These are phyloP conservation scores for Pollenia labialis DNA, from an alignment of 2,888 invertebrate genomes.

Conservation along the genomic window DNA sequence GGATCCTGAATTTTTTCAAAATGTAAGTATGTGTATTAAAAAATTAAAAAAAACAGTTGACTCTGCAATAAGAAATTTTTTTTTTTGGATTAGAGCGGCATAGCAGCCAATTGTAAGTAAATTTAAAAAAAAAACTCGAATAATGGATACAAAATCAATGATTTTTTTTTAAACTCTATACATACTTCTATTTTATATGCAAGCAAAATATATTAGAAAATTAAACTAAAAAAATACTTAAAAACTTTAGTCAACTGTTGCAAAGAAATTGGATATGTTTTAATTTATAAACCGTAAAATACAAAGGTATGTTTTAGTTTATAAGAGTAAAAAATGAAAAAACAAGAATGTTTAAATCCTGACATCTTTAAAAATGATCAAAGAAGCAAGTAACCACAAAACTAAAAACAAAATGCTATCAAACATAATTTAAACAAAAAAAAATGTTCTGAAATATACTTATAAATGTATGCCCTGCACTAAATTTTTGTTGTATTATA, in stretches of 20 bases:
- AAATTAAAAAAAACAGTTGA: slow-evolving; percentile 68
- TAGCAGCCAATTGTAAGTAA: slow-evolving; percentile 81
- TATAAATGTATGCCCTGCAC: slow-evolving; percentile 75
- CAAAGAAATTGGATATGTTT: slow-evolving; percentile 25
- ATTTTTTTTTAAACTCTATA: slow-evolving; percentile 41
- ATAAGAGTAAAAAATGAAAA: slow-evolving; percentile 48
- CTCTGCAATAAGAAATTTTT: slow-evolving; percentile 38
- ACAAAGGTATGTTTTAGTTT: slow-evolving; percentile 73
- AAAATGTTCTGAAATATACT: slow-evolving; percentile 61
- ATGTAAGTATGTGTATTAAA: slow-evolving; percentile 64
- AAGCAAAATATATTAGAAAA: slow-evolving; percentile 49
- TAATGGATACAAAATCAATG: slow-evolving; percentile 56
- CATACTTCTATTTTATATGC: slow-evolving; percentile 56
- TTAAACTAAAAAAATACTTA: slow-evolving; percentile 46
- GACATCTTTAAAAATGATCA: slow-evolving; percentile 41
- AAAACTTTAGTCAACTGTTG: slow-evolving; percentile 64
- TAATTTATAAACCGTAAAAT: not conserved
- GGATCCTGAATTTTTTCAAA: not conserved
- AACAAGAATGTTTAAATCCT: slow-evolving; percentile 52
- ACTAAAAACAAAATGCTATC: slow-evolving; percentile 68
- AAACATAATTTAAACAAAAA: slow-evolving; percentile 61
- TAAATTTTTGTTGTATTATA: slow-evolving; percentile 68
- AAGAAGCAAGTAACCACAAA: slow-evolving; percentile 45
- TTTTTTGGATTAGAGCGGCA: slow-evolving; percentile 76
- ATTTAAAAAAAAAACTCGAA: slow-evolving; percentile 73